Base-by-base conservation (phyloP, 1,140 invertebrate species). In the Eurosta solidaginis region DNA sequence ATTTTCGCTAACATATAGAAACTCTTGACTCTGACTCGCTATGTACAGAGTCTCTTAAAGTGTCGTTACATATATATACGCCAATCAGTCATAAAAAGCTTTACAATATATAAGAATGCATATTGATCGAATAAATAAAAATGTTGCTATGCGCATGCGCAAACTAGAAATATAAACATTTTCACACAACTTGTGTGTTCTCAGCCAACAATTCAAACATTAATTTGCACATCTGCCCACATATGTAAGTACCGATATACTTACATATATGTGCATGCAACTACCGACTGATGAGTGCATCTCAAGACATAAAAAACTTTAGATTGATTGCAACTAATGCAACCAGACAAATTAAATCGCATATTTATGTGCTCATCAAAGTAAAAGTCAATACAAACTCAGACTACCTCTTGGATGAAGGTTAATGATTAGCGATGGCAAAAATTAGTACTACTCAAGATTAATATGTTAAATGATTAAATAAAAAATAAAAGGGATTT, bases 361-460 rank as follows among this genome's bases (percentile, higher is more conserved):
- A 14, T 42, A 29, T 68, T 68, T 68, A 68, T 68, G 59, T 9
- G 59, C 59, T 42, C 59, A 40, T 68, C 59, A 36, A 40, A 68
- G 59, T 68, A 68, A 68, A 68, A 68, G 59, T 68, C 33, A 68
- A 10, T 9, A 22, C 7, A 1, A 17, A 29, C 33, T 10, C n/a
- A n/a, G 59, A 2, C 17, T 40, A 20, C n/a, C 36, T n/a, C 59
- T 68, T 7, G 33, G 59, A 2, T 68, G 29, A 68, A 68, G 59
- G 59, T 68, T 36, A 40, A 42, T 40, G 59, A 20, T 68, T 33
- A 42, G 40, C 33, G n/a, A 1, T 40, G 9, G 59, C 59, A 68
- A 33, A 33, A 68, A 68, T 33, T 68, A 40, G n/a, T n/a, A n/a
- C n/a, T n/a, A n/a, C n/a, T n/a, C n/a, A n/a, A n/a, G n/a, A n/a